Base-by-base conservation (phyloP, 2,113 vertebrate genomes). In the Sprattus sprattus region DNA sequence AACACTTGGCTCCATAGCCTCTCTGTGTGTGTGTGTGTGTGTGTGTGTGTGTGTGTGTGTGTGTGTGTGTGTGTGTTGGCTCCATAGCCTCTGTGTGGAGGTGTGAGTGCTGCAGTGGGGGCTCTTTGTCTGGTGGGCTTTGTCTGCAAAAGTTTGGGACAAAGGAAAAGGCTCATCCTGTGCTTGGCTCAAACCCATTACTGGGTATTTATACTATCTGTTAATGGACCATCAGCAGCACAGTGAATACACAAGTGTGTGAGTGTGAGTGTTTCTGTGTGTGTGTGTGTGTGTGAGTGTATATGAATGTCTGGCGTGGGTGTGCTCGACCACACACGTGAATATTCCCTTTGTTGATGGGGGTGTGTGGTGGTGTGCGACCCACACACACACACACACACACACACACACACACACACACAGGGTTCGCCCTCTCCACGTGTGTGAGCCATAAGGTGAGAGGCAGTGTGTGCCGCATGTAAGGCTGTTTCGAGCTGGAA, bases 401-500 rank as follows among this genome's bases (percentile, higher is more conserved):
- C 39, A 39, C 39, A 39, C 39, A 39, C 39, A 39, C 39, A 39
- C 39, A 39, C 39, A 39, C 39, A 39, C 39, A 39, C 39, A 39
- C 39, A 39, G 39, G 39, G 39, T 60, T 8, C 10, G 9, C 60
- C 7, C 22, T 64, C 60, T n/a, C 6, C n/a, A 6, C n/a, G 64
- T 71, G 64, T 28, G 25, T 71, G 64, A 32, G 64, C 15, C 54
- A 83, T 13, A 39, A 47, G 28, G 28, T 32, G 52, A 13, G 28
- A 52, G 83, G 83, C 60, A 71, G 81, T 25, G 82, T 83, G 82
- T 60, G 84, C 83, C 86, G 86, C 87, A 86, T 13, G 86, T 81
- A 83, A 83, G 88, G 85, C 88, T 80, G 86, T 81, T 82, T 88
- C 84, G 20, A 44, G 80, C 52, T 39, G 85, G 94, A 94, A 95